Evolutionary conservation across 1,140 invertebrate species (phyloP), one percentile per base, ranked within the genome.

Genomic region (Neelides sp.): DNA sequence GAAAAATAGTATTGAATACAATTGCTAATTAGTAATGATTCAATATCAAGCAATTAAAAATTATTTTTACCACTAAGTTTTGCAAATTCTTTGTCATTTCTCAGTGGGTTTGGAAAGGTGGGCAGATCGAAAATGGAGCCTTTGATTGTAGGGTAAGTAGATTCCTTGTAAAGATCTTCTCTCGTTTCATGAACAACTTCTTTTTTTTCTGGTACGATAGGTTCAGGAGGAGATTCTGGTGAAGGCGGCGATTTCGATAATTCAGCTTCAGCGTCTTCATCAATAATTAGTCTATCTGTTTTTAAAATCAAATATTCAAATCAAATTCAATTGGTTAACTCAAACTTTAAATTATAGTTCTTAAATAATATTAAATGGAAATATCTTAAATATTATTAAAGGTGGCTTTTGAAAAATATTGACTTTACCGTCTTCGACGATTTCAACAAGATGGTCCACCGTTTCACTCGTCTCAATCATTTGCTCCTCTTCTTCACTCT

Each of bases 401-500:
- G n/a, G n/a, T n/a, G n/a, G n/a, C n/a, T n/a, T n/a, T n/a, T n/a
- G n/a, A n/a, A n/a, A n/a, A n/a, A n/a, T n/a, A n/a, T n/a, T n/a
- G n/a, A n/a, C n/a, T n/a, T n/a, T n/a, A n/a, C n/a, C n/a, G n/a
- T 55, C 53, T 13, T 47, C 44, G n/a, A 45, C 19, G 22, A 54
- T 47, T 44, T 60, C 54, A 12, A 52, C 49, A 17, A 51, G 48
- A n/a, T 56, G 50, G 24, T 60, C 58, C 8, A 52, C 50, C 24
- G 32, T 28, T 17, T 56, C 54, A 40, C 54, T 57, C 0, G 51
- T 57, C 47, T 60, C 58, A 19, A 60, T 60, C 30, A 42, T 15
- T 48, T 58, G 48, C 30, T 59, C 53, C 15, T 60, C 58, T 34
- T 59, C 53, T 30, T 60, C 52, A 20, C 45, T 47, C 8, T 54